phyloP scores from a whole-genome alignment of 1,140 invertebrate genomes.

The Euura lappo region DNA sequence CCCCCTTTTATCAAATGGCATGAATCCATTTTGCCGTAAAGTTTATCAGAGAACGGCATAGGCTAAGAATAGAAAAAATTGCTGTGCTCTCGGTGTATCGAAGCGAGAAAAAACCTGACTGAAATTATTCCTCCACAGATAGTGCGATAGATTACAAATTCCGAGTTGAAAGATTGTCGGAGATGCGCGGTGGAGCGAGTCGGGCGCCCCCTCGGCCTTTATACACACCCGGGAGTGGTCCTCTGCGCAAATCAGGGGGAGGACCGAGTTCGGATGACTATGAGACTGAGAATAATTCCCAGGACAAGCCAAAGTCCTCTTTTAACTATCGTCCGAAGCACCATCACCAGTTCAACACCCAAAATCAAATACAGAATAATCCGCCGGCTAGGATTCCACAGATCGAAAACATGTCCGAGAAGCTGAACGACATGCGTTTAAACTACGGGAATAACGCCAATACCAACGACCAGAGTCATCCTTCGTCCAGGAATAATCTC shows the following conservation, averaged over 20 bases:
- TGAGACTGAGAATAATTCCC: slow-evolving; percentile 52
- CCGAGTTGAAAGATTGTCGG: slow-evolving; percentile 41
- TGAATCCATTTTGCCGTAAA: not conserved
- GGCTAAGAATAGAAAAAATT: slow-evolving; percentile 10
- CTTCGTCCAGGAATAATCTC: slow-evolving; percentile 42
- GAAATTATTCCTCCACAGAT: slow-evolving; percentile 21
- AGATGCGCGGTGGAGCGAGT: slow-evolving; percentile 45
- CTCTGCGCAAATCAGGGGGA: slow-evolving; percentile 59
- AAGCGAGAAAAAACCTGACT: not conserved
- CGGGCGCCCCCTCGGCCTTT: slow-evolving; percentile 60
- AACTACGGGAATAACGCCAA: slow-evolving; percentile 44
- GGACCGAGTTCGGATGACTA: slow-evolving; percentile 57
- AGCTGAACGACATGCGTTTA: slow-evolving; percentile 46
- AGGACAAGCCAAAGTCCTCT: slow-evolving; percentile 45
- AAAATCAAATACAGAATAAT: slow-evolving; percentile 32
- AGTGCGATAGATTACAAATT: slow-evolving; percentile 33
- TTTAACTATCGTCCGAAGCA: slow-evolving; percentile 50
- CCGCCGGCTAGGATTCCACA: slow-evolving; percentile 24
- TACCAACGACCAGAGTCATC: slow-evolving; percentile 38
- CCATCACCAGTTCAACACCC: slow-evolving; percentile 36
- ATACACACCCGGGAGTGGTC: slow-evolving; percentile 69
- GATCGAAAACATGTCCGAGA: slow-evolving; percentile 43
- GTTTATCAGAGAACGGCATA: slow-evolving; percentile 14
- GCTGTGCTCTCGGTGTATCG: not conserved
- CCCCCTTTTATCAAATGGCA: not conserved